Evolutionary conservation across 2,888 invertebrate genomes (phyloP).

Genomic region (Gisinianus flammeolus): DNA sequence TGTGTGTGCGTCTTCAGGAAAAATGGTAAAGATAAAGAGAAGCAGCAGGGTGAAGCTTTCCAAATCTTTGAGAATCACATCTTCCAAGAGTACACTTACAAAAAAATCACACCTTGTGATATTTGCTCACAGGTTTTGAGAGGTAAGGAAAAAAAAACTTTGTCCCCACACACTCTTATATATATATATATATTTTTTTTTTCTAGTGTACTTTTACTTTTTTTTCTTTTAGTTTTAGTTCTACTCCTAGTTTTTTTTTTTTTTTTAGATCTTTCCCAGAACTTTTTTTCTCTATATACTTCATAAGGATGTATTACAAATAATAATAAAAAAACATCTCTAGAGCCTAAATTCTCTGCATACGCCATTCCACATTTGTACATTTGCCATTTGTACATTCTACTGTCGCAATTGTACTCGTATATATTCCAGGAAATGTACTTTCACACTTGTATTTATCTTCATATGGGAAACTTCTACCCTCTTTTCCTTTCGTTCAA

Average conservation of each 20-base stretch:
- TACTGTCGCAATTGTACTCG: too few relatives aligned
- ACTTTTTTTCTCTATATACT: too few relatives aligned
- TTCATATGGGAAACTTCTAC: too few relatives aligned
- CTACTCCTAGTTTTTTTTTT: not conserved
- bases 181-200: too few relatives aligned
- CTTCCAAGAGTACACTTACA: conserved; percentile 92
- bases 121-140: conserved; percentile 71
- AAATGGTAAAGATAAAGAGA: conserved; percentile 59
- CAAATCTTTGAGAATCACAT: conserved; percentile 78
- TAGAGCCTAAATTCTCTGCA: too few relatives aligned
- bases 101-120: conserved; percentile 94
- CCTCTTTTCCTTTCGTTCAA: too few relatives aligned
- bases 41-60: conserved; percentile 61
- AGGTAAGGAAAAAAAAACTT: conserved; percentile 5
- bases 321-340: too few relatives aligned
- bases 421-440: too few relatives aligned
- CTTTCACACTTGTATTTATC: too few relatives aligned
- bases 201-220: not conserved
- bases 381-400: too few relatives aligned
- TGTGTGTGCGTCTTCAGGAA: conserved; percentile 48
- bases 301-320: too few relatives aligned
- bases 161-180: not conserved
- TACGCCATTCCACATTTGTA: too few relatives aligned
- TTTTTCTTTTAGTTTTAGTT: not conserved
- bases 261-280: not conserved